A percentile compares a stretch with the other conserved stretches of the same genome.
These are phyloP conservation scores for Rhodinocichla rosea DNA, from an alignment of 2,113 vertebrate genomes.

Conservation along the genomic window DNA sequence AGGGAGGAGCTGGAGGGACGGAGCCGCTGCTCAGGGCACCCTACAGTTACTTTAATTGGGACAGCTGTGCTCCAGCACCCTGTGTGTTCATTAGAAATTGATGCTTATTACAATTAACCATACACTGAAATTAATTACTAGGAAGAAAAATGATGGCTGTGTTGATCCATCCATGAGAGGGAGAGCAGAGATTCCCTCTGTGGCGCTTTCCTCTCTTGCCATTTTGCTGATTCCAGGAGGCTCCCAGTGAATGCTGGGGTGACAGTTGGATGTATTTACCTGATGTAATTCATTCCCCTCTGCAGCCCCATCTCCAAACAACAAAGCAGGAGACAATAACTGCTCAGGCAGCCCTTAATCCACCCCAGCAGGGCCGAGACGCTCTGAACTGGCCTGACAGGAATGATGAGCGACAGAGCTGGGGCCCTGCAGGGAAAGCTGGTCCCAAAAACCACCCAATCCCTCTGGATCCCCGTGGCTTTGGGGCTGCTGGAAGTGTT, in stretches of 20 bases:
- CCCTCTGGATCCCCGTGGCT: not conserved
- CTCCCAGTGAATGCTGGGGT: not conserved
- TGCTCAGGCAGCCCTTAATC: constrained; percentile 19
- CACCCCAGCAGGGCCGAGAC: not conserved
- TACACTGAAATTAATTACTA: constrained; percentile 27
- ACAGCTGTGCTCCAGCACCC: not conserved
- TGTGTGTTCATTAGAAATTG: not conserved
- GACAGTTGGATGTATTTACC: not conserved
- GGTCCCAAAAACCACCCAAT: not conserved
- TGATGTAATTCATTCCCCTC: not conserved
- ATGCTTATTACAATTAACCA: constrained; percentile 43
- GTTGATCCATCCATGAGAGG: not conserved
- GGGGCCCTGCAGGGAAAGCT: constrained; percentile 35
- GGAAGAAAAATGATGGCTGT: not conserved
- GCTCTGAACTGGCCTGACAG: constrained; percentile 52
- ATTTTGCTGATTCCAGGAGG: not conserved
- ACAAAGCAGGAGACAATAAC: constrained; percentile 23
- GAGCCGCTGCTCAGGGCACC: not conserved
- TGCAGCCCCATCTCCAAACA: constrained; percentile 16
- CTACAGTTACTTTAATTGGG: constrained; percentile 22
- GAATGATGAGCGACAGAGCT: constrained; percentile 35
- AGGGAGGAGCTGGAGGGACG: not conserved
- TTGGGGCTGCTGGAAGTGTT: not conserved
- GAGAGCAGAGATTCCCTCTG: not conserved
- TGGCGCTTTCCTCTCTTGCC: not conserved